Percentiles rank a stretch among this genome's conserved stretches.
phyloP scores from a whole-genome alignment of 2,113 vertebrate genomes.

The Macquaria ambigua region DNA sequence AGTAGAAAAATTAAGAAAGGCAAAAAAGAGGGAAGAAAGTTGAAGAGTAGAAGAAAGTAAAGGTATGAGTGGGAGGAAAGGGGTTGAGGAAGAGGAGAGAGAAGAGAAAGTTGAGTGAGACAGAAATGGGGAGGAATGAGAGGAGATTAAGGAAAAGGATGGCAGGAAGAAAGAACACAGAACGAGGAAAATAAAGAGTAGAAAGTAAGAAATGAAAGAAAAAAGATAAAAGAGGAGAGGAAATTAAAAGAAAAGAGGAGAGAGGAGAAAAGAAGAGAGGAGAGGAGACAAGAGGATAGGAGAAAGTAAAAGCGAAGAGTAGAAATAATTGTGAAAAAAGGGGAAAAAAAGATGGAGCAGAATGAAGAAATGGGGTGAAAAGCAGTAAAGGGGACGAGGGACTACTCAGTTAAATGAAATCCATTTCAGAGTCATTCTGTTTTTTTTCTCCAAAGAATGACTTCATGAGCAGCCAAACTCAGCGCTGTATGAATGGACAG shows the following conservation, averaged over 20 bases:
- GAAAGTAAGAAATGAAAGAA: too few relatives aligned
- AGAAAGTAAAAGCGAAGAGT: background rate
- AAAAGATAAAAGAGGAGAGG: background rate
- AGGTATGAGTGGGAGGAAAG: background rate
- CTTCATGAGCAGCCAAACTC: constrained; percentile 27
- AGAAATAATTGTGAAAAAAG: background rate
- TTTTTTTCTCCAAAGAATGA: constrained; percentile 1
- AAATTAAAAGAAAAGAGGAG: background rate
- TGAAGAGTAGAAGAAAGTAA: background rate
- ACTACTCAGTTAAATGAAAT: constrained; percentile 57
- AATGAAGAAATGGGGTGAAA: background rate
- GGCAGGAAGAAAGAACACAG: background rate
- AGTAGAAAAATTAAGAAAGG: background rate
- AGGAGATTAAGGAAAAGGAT: background rate
- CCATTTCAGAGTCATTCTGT: constrained; percentile 35
- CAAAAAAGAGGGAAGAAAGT: too few relatives aligned
- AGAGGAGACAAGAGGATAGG: background rate
- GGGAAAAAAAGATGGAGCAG: constrained; percentile 12
- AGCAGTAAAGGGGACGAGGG: constrained; percentile 28
- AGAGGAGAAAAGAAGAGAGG: too few relatives aligned
- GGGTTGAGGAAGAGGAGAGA: background rate
- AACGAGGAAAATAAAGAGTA: background rate
- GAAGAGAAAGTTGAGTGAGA: background rate
- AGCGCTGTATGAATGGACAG: constrained; percentile 9
- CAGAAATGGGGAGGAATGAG: background rate